phyloP scores from a whole-genome alignment of 2,888 invertebrate genomes.

The Linnaemya vulpina region DNA sequence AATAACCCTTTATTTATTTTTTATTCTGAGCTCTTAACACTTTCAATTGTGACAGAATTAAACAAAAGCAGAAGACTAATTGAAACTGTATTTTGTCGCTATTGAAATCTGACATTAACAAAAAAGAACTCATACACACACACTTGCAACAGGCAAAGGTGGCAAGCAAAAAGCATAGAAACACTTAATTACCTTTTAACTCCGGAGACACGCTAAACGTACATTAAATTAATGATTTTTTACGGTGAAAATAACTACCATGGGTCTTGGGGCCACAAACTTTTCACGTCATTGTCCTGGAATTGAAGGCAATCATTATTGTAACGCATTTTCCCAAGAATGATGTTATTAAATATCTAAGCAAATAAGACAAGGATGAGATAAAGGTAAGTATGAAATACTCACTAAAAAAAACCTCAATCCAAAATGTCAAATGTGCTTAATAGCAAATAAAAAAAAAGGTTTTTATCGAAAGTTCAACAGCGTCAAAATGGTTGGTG shows the following conservation, averaged over 20 bases:
- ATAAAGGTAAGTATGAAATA: neutral
- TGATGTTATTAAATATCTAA: conserved; percentile 36
- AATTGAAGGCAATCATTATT: conserved; percentile 26
- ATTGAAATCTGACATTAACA: neutral
- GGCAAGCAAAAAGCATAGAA: neutral
- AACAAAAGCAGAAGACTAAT: conserved; percentile 41
- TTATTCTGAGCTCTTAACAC: neutral
- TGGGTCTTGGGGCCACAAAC: conserved; percentile 9
- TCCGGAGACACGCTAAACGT: conserved; percentile 51
- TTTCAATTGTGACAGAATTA: neutral
- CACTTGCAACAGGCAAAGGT: neutral
- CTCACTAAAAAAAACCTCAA: conserved; percentile 2
- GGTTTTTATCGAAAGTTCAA: conserved; percentile 32
- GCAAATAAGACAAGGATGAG: conserved; percentile 12
- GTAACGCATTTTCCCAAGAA: conserved; percentile 23
- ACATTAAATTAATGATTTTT: conserved; percentile 53
- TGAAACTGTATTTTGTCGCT: conserved; percentile 53
- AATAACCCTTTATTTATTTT: neutral
- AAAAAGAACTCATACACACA: neutral
- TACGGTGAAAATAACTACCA: conserved; percentile 27
- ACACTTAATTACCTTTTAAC: conserved; percentile 61
- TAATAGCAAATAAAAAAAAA: conserved; percentile 39
- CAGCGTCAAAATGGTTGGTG: neutral
- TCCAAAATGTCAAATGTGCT: conserved; percentile 40
- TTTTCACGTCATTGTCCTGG: neutral